Conservation (phyloP, 2,113 vertebrate species). For the Petromus typicus region DNA sequence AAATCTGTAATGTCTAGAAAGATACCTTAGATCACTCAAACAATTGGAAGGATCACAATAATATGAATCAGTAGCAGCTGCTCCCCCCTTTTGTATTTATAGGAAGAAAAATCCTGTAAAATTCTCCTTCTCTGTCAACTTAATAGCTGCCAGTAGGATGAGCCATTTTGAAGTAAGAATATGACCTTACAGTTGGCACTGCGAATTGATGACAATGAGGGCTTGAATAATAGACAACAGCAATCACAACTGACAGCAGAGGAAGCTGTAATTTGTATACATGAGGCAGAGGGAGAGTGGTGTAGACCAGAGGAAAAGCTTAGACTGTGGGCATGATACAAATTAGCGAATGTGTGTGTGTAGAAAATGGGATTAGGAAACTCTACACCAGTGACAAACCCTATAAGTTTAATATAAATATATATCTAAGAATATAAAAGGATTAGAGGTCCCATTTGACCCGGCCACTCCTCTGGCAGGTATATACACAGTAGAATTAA, state of each 20-base stretch:
- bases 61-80: too few relatives aligned
- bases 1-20: not conserved
- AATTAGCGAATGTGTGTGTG: not conserved
- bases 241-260: constrained; percentile 78
- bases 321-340: constrained; percentile 32
- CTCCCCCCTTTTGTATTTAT: not conserved
- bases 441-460: too few relatives aligned
- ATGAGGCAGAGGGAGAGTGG: constrained; percentile 68
- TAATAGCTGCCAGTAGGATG: constrained; percentile 18
- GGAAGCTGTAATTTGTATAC: constrained; percentile 76
- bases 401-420: not conserved
- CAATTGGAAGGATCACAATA: too few relatives aligned
- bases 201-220: constrained; percentile 83
- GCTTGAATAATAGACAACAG: constrained; percentile 74
- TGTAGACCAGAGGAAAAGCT: constrained; percentile 69
- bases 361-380: not conserved
- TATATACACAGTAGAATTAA: too few relatives aligned
- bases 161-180: constrained; percentile 68
- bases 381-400: not conserved
- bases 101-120: not conserved
- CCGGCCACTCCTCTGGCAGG: too few relatives aligned
- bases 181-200: constrained; percentile 79
- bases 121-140: not conserved
- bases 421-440: not conserved
- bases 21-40: not conserved